Conservation (phyloP, 2,888 invertebrate genomes). For the Cremastinae sp. region DNA sequence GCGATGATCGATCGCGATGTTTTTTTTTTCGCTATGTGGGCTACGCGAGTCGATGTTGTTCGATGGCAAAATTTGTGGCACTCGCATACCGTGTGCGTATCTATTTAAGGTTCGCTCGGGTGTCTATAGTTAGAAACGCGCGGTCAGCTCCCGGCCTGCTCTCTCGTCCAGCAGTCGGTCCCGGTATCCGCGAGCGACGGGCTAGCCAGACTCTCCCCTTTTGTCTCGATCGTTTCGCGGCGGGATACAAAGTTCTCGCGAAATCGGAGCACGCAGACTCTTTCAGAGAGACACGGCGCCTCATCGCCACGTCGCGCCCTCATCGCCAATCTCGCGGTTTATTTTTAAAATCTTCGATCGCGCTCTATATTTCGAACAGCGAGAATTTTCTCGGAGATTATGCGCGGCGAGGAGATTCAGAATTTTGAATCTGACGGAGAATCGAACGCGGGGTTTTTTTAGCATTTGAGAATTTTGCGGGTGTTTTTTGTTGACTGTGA, state of each 20-base stretch:
- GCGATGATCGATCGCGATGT: background rate
- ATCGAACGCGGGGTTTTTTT: no score
- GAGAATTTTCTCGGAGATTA: background rate
- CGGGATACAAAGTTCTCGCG: background rate
- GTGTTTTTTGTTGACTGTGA: background rate
- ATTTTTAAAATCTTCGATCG: background rate
- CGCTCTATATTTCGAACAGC: background rate
- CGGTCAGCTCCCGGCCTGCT: constrained; percentile 70
- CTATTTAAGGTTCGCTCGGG: constrained; percentile 79
- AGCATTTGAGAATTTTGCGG: no score
- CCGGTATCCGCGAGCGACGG: constrained; percentile 22
- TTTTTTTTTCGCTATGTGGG: constrained; percentile 39
- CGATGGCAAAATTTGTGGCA: constrained; percentile 39
- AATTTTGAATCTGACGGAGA: no score
- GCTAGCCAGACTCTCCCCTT: constrained; percentile 41
- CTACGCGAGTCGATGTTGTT: constrained; percentile 54
- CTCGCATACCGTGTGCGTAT: constrained; percentile 55
- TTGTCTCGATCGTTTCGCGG: constrained; percentile 18
- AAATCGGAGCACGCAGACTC: background rate
- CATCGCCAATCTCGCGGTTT: background rate
- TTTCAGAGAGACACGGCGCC: no score
- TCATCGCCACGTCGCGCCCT: no score
- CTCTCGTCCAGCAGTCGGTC: constrained; percentile 44
- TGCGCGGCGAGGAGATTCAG: background rate
- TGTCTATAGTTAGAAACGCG: constrained; percentile 78